Conservation (phyloP, 2,797 vertebrate species). For the Leptodactylus fallax region DNA sequence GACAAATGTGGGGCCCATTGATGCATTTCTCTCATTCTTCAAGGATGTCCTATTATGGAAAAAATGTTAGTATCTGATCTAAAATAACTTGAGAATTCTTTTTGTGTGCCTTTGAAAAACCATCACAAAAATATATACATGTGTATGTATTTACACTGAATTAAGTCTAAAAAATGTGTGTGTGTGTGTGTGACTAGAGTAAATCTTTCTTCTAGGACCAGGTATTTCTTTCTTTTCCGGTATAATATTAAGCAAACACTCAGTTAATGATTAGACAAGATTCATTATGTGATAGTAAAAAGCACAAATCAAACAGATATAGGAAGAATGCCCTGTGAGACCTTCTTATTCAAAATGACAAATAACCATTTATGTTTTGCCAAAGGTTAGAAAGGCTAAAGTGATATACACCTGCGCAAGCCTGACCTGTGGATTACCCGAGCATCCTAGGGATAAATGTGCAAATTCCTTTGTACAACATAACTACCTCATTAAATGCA, state of each 20-base stretch:
- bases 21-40: too few relatives aligned
- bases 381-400: neutral
- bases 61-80: too few relatives aligned
- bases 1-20: too few relatives aligned
- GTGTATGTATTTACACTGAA: neutral
- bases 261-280: constrained; percentile 49
- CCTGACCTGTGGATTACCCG: neutral
- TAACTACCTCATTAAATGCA: neutral
- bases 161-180: neutral
- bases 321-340: neutral
- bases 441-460: neutral
- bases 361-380: neutral
- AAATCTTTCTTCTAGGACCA: neutral
- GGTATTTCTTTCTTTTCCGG: neutral
- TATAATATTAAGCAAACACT: constrained; percentile 45
- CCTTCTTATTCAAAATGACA: constrained; percentile 5
- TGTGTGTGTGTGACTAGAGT: constrained; percentile 5
- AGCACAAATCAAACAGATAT: neutral
- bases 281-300: constrained; percentile 15
- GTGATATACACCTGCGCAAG: constrained; percentile 6
- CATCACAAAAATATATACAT: neutral
- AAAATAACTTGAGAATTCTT: too few relatives aligned
- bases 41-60: too few relatives aligned
- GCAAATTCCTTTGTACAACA: neutral
- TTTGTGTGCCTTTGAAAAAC: constrained; percentile 5